Evolutionary conservation across 2,113 vertebrate genomes (phyloP).

Genomic region (Melanotaenia duboulayi): DNA sequence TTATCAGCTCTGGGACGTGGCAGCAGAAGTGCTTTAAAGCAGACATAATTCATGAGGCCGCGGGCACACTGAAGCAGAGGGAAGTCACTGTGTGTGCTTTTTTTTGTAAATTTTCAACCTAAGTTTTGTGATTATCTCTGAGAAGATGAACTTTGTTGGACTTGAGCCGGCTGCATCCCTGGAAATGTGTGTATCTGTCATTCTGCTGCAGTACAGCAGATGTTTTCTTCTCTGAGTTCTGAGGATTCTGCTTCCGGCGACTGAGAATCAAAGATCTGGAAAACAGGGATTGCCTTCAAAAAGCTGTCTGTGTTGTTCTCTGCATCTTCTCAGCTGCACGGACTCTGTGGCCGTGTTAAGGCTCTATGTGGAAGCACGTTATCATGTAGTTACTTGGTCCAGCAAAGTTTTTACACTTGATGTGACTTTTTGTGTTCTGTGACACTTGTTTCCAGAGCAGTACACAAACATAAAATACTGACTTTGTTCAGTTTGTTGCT

Average conservation of each 20-base stretch:
- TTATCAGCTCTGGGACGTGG: conserved; percentile 22
- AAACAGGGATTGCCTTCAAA: conserved; percentile 43
- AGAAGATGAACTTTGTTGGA: conserved; percentile 3
- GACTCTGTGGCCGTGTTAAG: background rate
- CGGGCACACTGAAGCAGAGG: background rate
- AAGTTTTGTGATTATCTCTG: background rate
- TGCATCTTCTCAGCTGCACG: background rate
- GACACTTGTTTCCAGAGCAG: no score
- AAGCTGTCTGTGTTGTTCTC: conserved; percentile 12
- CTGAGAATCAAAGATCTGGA: conserved; percentile 40
- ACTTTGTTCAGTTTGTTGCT: no score
- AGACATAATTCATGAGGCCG: conserved; percentile 29
- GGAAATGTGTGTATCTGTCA: conserved; percentile 3
- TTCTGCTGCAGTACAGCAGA: conserved; percentile 1
- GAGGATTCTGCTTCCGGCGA: conserved; percentile 16
- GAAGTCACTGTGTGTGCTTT: background rate
- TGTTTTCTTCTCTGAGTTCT: conserved; percentile 13
- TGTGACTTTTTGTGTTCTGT: no score
- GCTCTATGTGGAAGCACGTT: background rate
- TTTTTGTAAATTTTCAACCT: background rate
- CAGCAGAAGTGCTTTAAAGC: conserved; percentile 11
- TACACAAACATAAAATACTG: no score
- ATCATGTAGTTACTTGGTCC: background rate
- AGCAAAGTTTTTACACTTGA: no score
- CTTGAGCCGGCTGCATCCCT: conserved; percentile 23